phyloP scores from a whole-genome alignment of 2,888 invertebrate genomes.

The Acronicta psi region DNA sequence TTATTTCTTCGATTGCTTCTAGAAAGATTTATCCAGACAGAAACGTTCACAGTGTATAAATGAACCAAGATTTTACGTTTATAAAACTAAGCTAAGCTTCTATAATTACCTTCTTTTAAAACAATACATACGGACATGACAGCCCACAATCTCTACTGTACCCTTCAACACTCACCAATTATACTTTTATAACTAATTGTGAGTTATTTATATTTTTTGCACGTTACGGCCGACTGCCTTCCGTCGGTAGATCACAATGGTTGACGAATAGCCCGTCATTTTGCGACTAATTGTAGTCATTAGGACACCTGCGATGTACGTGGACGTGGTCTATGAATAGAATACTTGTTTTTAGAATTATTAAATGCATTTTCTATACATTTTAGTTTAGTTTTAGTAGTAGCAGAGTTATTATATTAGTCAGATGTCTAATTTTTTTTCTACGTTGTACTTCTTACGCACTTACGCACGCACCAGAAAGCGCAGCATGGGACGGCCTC shows the following conservation, averaged over 20 bases:
- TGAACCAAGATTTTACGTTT: too few species aligned
- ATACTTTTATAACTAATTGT: conserved; percentile 36
- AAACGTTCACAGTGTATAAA: too few species aligned
- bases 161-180: conserved; percentile 51
- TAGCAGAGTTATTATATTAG: too few species aligned
- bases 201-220: conserved; percentile 45
- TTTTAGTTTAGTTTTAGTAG: neutral
- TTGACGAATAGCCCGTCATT: conserved; percentile 38
- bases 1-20: too few species aligned
- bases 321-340: neutral
- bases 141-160: conserved; percentile 17
- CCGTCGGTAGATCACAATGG: conserved; percentile 47
- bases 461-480: too few species aligned
- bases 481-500: too few species aligned
- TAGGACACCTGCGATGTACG: conserved; percentile 38
- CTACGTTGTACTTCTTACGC: too few species aligned
- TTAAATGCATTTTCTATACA: too few species aligned
- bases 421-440: too few species aligned
- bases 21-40: too few species aligned
- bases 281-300: conserved; percentile 42
- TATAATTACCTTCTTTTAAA: conserved; percentile 22
- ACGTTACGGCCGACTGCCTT: conserved; percentile 38
- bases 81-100: neutral
- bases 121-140: conserved; percentile 32
- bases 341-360: conserved; percentile 3